Percentiles rank a stretch among this genome's conserved stretches.
phyloP scores from a whole-genome alignment of 1,140 invertebrate species.

The Pseudobourletiella spinata region DNA sequence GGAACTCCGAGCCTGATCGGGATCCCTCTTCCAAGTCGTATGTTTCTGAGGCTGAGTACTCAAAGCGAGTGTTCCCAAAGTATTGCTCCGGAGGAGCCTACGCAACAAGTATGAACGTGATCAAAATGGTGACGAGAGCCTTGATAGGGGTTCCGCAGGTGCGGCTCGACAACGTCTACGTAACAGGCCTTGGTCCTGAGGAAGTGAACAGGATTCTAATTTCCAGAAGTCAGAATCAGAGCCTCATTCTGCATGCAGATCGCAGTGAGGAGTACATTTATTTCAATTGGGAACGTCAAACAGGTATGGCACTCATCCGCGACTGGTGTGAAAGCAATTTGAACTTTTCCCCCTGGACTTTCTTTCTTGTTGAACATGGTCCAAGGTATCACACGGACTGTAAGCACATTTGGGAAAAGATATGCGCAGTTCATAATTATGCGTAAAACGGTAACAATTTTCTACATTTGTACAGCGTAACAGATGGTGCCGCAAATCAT shows the following conservation, averaged over 20 bases:
- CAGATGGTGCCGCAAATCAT: too few species aligned
- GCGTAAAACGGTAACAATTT: too few species aligned
- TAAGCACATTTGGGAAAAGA: not conserved
- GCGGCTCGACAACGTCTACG: conserved; percentile 48
- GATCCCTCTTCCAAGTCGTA: conserved; percentile 40
- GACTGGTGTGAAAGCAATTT: not conserved
- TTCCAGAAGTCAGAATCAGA: conserved; percentile 10
- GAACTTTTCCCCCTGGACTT: not conserved
- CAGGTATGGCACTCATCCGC: not conserved
- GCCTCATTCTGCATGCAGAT: conserved; percentile 15
- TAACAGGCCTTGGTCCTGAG: conserved; percentile 43
- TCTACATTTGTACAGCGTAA: too few species aligned
- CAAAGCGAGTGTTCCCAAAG: conserved; percentile 38
- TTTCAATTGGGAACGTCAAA: not conserved
- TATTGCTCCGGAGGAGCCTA: conserved; percentile 48
- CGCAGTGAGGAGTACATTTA: conserved; percentile 10
- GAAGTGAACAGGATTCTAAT: conserved; percentile 23
- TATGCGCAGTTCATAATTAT: too few species aligned
- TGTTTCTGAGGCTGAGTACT: conserved; percentile 39
- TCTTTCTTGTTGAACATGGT: not conserved
- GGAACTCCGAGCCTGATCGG: conserved; percentile 8
- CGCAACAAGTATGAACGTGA: conserved; percentile 60
- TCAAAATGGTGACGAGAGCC: conserved; percentile 37
- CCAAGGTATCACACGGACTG: not conserved
- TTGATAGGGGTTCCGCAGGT: conserved; percentile 39